Conservation (phyloP, 2,797 vertebrate species). For the Peromyscus nudipes region DNA sequence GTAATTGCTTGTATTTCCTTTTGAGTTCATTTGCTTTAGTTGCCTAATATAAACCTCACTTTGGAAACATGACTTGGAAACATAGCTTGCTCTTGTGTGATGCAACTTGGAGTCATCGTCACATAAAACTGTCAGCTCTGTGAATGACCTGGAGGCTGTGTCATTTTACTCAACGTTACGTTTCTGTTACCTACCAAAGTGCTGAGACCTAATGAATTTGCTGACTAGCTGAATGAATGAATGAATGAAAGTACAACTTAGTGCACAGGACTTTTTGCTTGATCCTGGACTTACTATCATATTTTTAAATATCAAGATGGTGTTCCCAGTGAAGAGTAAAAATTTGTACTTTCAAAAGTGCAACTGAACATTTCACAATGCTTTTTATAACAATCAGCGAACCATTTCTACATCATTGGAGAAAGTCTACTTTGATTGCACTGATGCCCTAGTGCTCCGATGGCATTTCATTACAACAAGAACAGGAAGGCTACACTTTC, state of each 20-base stretch:
- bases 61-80: slow-evolving; percentile 8
- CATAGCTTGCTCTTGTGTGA: background rate
- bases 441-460: background rate
- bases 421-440: background rate
- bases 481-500: background rate
- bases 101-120: background rate
- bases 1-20: background rate
- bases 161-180: slow-evolving; percentile 12
- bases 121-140: background rate
- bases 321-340: background rate
- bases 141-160: background rate
- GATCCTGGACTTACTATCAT: background rate
- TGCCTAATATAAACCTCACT: background rate
- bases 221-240: background rate
- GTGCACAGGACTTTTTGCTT: background rate
- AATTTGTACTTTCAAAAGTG: background rate
- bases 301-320: slow-evolving; percentile 53
- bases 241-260: slow-evolving; percentile 10
- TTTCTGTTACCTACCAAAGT: background rate
- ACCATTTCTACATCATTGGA: background rate
- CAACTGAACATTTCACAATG: background rate
- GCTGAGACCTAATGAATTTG: background rate
- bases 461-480: background rate
- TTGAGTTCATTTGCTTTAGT: background rate
- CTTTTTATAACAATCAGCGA: slow-evolving; percentile 23